A percentile compares a stretch with the other conserved stretches of the same genome.
Conservation (phyloP, 2,113 vertebrate species). For the Coryphaenoides rupestris region DNA sequence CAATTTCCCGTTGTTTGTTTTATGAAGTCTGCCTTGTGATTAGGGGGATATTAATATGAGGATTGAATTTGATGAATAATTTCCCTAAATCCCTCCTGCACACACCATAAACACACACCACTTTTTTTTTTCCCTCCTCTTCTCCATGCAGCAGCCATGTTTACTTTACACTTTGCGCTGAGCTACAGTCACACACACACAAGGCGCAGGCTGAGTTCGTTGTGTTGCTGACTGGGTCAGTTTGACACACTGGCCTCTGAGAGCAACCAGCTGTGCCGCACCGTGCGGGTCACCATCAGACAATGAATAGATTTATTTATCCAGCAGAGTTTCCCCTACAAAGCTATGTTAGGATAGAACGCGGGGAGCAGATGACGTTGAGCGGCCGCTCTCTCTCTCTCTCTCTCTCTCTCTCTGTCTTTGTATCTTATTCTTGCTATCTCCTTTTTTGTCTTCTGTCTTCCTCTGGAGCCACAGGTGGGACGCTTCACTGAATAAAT, state of each 20-base stretch:
- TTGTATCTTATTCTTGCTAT: conserved; percentile 19
- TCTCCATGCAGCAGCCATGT: too few species aligned
- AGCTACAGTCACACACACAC: not conserved
- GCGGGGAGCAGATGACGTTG: conserved; percentile 23
- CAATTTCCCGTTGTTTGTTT: conserved; percentile 18
- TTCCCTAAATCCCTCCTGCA: too few species aligned
- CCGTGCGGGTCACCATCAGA: not conserved
- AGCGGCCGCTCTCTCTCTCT: not conserved
- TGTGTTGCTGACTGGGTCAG: not conserved
- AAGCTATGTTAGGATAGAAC: conserved; percentile 13
- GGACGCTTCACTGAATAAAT: conserved; percentile 31
- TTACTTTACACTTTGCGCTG: too few species aligned
- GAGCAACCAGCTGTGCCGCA: conserved; percentile 19
- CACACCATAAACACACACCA: too few species aligned
- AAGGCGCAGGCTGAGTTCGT: not conserved
- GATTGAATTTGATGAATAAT: too few species aligned
- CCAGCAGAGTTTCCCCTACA: conserved; percentile 17
- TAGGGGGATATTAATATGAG: not conserved
- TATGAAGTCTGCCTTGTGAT: conserved; percentile 21
- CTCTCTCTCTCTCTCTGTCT: conserved; percentile 8
- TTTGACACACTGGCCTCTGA: not conserved
- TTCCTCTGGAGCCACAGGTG: conserved; percentile 38
- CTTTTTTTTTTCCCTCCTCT: too few species aligned
- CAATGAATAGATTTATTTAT: conserved; percentile 27
- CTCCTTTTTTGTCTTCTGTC: conserved; percentile 7